Percentiles rank a stretch among this genome's conserved stretches.
These are phyloP conservation scores for Jacana jacana DNA, from an alignment of 2,113 vertebrate species.

Conservation along the genomic window DNA sequence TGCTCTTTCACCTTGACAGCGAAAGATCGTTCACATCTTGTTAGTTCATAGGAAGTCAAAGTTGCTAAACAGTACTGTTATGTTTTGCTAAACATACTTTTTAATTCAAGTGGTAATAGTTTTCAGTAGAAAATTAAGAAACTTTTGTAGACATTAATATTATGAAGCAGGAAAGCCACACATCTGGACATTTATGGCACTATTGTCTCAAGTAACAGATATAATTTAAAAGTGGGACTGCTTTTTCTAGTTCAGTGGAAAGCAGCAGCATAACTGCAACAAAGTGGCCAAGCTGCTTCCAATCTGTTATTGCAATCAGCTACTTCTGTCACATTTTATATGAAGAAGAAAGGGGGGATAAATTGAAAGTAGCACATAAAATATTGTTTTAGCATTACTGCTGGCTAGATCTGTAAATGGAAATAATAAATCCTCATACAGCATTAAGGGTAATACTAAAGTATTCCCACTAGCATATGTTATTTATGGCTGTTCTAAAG, in stretches of 20 bases:
- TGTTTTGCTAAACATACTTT: background rate
- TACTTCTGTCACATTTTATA: constrained; percentile 39
- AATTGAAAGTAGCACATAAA: constrained; percentile 42
- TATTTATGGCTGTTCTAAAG: constrained; percentile 51
- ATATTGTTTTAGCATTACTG: constrained; percentile 42
- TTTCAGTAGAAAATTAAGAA: background rate
- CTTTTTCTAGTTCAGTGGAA: constrained; percentile 30
- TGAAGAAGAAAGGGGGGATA: constrained; percentile 34
- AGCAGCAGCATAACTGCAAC: background rate
- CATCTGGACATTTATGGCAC: background rate
- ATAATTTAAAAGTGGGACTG: background rate
- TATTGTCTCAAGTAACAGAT: constrained; percentile 20
- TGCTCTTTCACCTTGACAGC: background rate
- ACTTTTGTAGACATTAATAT: background rate
- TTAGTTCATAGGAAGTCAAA: background rate
- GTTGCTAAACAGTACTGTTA: background rate
- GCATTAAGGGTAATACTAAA: background rate
- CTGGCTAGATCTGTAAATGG: constrained; percentile 44
- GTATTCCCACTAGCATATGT: constrained; percentile 26
- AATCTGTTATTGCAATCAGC: constrained; percentile 55
- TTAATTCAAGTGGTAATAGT: background rate
- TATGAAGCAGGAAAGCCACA: background rate
- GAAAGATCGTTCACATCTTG: background rate
- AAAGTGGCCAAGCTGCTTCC: background rate
- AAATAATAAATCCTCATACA: constrained; percentile 60